phyloP scores from a whole-genome alignment of 2,113 vertebrate species.

The Heterocephalus glaber region DNA sequence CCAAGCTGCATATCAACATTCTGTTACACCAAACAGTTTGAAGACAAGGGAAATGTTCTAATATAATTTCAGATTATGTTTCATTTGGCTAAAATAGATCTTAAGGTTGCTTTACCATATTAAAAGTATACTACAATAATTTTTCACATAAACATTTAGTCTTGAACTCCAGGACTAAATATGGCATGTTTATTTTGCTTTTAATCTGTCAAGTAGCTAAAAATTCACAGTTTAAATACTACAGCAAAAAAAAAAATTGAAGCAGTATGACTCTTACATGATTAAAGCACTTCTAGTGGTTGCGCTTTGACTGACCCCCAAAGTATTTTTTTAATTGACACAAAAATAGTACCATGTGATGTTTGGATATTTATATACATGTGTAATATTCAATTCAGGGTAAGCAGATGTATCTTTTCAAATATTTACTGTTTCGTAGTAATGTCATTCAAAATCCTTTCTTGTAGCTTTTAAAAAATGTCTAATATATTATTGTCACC shows the following conservation, averaged over 20 bases:
- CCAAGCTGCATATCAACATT: slow-evolving; percentile 91
- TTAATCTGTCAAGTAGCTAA: slow-evolving; percentile 87
- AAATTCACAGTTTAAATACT: slow-evolving; percentile 90
- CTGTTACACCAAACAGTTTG: slow-evolving; percentile 93
- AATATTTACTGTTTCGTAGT: neutral
- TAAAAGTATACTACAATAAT: slow-evolving; percentile 91
- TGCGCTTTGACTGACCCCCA: no score
- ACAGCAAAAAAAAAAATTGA: slow-evolving; percentile 89
- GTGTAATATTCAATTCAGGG: neutral
- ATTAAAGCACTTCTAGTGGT: slow-evolving; percentile 93
- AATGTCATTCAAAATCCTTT: neutral
- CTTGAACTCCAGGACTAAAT: slow-evolving; percentile 91
- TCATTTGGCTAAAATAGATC: slow-evolving; percentile 91
- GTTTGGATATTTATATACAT: neutral
- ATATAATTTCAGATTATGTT: slow-evolving; percentile 88
- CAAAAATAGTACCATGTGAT: neutral
- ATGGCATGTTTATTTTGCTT: slow-evolving; percentile 90
- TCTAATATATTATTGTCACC: neutral
- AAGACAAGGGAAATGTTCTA: slow-evolving; percentile 90
- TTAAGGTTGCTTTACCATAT: slow-evolving; percentile 89
- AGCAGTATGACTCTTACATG: slow-evolving; percentile 91
- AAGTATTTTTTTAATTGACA: slow-evolving; percentile 62
- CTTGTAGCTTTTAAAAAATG: neutral
- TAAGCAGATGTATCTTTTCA: neutral
- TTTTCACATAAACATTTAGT: slow-evolving; percentile 90